phyloP scores from a whole-genome alignment of 2,113 vertebrate genomes.

The Burhinus oedicnemus region DNA sequence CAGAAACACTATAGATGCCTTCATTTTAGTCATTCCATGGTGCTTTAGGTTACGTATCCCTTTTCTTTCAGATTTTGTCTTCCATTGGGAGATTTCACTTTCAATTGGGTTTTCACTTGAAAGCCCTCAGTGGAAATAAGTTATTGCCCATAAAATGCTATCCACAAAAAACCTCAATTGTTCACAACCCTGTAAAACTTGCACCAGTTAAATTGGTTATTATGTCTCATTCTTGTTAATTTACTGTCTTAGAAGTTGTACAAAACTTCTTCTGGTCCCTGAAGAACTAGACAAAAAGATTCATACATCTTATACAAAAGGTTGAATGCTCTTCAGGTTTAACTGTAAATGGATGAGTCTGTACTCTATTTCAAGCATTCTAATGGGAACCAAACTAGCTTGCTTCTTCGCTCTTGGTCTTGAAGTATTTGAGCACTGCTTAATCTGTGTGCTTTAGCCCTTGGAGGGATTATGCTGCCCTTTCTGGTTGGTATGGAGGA shows the following conservation, averaged over 20 bases:
- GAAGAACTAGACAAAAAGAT: background rate
- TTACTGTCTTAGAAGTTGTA: background rate
- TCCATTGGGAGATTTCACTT: background rate
- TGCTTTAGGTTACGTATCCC: background rate
- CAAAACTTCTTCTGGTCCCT: background rate
- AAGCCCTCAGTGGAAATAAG: background rate
- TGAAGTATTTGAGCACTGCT: background rate
- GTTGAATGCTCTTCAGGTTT: background rate
- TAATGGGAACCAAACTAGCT: background rate
- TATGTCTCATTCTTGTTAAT: background rate
- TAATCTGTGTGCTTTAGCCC: background rate
- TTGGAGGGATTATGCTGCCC: background rate
- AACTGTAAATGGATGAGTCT: background rate
- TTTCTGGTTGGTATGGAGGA: background rate
- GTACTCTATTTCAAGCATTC: background rate
- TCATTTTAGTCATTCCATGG: background rate
- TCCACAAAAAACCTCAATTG: background rate
- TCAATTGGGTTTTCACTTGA: background rate
- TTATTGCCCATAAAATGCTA: background rate
- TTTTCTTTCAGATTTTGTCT: background rate
- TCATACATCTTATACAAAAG: background rate
- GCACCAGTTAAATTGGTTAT: background rate
- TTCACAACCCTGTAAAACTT: background rate
- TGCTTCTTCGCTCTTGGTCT: background rate
- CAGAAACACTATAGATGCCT: background rate